Percentiles rank a stretch among this genome's conserved stretches.
These are phyloP conservation scores for Drosophila borealis DNA, from an alignment of 2,888 invertebrate species.

Conservation along the genomic window DNA sequence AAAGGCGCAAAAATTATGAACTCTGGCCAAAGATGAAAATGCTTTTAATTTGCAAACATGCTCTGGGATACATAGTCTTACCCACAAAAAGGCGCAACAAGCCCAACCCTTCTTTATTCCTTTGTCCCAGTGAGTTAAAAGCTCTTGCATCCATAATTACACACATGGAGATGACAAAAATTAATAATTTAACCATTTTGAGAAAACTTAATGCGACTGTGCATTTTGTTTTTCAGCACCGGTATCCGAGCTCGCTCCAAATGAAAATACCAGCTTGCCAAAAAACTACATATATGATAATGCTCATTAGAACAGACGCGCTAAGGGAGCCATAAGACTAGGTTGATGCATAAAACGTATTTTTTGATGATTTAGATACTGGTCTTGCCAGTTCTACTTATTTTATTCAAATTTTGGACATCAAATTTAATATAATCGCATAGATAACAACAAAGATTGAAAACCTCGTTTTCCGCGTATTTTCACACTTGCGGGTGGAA, in stretches of 20 bases:
- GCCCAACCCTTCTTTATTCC: constrained; percentile 4
- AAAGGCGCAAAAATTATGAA: constrained; percentile 74
- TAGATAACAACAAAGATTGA: too few relatives aligned
- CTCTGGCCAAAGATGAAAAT: constrained; percentile 73
- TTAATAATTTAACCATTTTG: constrained; percentile 61
- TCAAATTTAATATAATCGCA: too few relatives aligned
- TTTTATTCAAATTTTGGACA: too few relatives aligned
- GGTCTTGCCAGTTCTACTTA: too few relatives aligned
- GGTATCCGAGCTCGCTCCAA: too few relatives aligned
- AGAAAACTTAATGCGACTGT: constrained; percentile 54
- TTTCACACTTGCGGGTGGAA: too few relatives aligned
- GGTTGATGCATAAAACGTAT: background rate
- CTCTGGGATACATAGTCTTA: constrained; percentile 11
- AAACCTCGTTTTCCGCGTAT: too few relatives aligned
- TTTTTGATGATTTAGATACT: too few relatives aligned
- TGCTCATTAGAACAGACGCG: too few relatives aligned
- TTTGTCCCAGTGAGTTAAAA: constrained; percentile 1
- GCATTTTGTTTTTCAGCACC: constrained; percentile 38
- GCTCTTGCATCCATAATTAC: constrained; percentile 1
- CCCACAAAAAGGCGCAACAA: constrained; percentile 14
- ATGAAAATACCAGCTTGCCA: too few relatives aligned
- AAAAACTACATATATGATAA: too few relatives aligned
- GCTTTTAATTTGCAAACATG: constrained; percentile 77
- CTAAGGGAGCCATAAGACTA: background rate
- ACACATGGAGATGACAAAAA: constrained; percentile 30